Evolutionary conservation across 2,113 vertebrate species (phyloP), one percentile per base, ranked within the genome.

Genomic region (Chaetura pelagica): DNA sequence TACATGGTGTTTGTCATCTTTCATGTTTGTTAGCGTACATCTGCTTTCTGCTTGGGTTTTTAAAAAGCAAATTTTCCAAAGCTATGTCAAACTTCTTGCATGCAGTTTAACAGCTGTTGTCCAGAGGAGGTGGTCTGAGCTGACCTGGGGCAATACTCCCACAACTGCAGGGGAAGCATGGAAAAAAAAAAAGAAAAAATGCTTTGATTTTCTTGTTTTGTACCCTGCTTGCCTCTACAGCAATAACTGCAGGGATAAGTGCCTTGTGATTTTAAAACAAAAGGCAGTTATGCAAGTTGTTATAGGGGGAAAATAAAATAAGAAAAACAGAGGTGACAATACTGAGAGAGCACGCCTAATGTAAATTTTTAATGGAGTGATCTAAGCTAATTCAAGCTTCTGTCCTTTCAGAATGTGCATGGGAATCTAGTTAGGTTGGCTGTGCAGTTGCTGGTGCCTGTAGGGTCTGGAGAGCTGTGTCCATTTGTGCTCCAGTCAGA

Each of bases 1-100:
- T 77, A 62, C 38, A 12, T 84, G 69, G 67, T 67, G 38, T 91
- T 85, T 91, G 72, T 87, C 4, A 0, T 90, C 46, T 93, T 88
- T 83, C 64, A 44, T 82, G 68, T 87, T 93, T 96, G 72, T 84
- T 91, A 81, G 64, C 75, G 51, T 71, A 51, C 82, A 90, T 94
- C 76, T 95, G 93, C 42, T 85, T 85, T 91, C 38, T 91, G 9
- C 78, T 35, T 68, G 27, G 18, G 75, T 76, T 84, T 87, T 79
- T 13, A 14, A 82, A 49, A 24, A 42, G 54, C 10, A 63, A 46
- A 20, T 48, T 84, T 83, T 75, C 48, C 42, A 59, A 76, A 42
- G 54, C 82, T 51, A 11, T 44, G 72, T 83, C 63, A 79, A 19
- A 34, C 72, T 83, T 61, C 30, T 59, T 77, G 18, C 6, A 14